Evolutionary conservation across 35 echinoderm and acorn worm species (phyloP).

Genomic region (Ptychodera flava): DNA sequence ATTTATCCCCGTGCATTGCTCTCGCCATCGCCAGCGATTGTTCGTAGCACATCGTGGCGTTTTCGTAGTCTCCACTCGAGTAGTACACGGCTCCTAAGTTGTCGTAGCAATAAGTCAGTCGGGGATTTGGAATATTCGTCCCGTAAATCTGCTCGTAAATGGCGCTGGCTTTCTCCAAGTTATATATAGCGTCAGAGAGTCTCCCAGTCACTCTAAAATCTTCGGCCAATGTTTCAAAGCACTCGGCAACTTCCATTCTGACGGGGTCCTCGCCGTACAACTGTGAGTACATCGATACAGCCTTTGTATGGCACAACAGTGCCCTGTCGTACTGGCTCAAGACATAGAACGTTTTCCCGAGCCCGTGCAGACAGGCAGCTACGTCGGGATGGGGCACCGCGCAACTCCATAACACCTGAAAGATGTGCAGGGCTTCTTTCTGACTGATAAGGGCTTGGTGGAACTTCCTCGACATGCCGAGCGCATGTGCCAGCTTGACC

Average conservation of each 20-base stretch:
- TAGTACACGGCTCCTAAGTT: background rate
- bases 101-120: background rate
- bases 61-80: background rate
- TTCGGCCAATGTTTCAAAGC: background rate
- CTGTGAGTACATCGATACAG: background rate
- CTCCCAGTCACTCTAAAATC: background rate
- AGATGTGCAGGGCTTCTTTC: background rate
- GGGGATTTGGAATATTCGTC: background rate
- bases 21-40: background rate
- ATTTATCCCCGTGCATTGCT: background rate
- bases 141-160: background rate
- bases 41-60: background rate
- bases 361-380: background rate
- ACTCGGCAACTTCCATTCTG: background rate
- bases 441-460: background rate
- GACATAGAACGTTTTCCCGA: background rate
- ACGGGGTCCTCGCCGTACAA: background rate
- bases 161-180: background rate
- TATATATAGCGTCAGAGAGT: background rate
- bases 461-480: background rate
- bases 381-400: background rate
- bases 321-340: background rate
- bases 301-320: background rate
- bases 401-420: background rate
- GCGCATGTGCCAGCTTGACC: background rate